Conservation (phyloP, 1,140 invertebrate species). For the Penaeus indicus region DNA sequence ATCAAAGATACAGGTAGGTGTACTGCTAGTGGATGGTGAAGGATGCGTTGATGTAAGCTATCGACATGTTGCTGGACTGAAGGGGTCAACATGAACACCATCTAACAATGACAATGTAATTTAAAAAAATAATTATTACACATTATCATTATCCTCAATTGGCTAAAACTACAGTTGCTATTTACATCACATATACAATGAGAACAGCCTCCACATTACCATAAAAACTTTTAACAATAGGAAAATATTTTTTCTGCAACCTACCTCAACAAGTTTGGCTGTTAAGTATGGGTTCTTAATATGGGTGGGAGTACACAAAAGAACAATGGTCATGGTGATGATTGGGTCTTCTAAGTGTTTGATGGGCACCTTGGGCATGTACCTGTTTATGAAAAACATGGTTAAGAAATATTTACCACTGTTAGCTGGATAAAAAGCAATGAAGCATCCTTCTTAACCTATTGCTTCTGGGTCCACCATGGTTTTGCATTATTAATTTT, state of each 20-base stretch:
- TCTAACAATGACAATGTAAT: background rate
- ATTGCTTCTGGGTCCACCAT: no score
- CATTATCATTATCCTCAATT: no score
- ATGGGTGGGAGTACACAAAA: slow-evolving; percentile 89
- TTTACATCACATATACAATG: no score
- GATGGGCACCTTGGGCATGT: slow-evolving; percentile 80
- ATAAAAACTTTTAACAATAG: background rate
- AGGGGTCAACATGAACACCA: slow-evolving; percentile 90
- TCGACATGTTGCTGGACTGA: slow-evolving; percentile 79
- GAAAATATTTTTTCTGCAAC: background rate
- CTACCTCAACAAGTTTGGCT: slow-evolving; percentile 81
- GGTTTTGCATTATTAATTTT: no score
- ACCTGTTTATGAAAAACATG: slow-evolving; percentile 75
- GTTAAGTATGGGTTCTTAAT: slow-evolving; percentile 95
- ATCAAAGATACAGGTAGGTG: slow-evolving; percentile 89
- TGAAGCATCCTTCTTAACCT: background rate
- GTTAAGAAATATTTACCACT: background rate
- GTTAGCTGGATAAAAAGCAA: background rate
- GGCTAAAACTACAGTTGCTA: no score
- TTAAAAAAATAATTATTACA: no score
- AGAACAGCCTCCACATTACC: no score
- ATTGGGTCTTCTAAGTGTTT: slow-evolving; percentile 86
- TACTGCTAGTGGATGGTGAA: slow-evolving; percentile 89
- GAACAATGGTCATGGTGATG: slow-evolving; percentile 88
- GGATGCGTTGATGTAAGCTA: slow-evolving; percentile 77